phyloP scores from a whole-genome alignment of 2,797 vertebrate species.

The Chelon labrosus region DNA sequence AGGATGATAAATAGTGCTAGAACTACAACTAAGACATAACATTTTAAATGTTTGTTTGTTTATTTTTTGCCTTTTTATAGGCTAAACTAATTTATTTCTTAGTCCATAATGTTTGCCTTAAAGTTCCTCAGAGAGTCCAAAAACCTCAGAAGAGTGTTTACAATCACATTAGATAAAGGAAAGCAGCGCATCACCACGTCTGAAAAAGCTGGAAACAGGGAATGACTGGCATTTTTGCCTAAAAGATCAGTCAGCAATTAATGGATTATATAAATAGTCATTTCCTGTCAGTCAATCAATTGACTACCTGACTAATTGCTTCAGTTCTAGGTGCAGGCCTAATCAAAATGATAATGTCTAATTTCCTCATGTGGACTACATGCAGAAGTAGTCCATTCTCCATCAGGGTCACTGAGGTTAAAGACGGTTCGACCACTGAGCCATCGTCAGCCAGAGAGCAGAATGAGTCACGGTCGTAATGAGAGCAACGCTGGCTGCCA shows the following conservation, averaged over 20 bases:
- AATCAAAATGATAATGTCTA: neutral
- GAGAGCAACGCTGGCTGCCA: constrained; percentile 36
- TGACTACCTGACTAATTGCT: neutral
- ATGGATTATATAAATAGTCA: neutral
- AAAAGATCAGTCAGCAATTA: neutral
- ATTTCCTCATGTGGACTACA: constrained; percentile 6
- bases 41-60: no score
- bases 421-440: neutral
- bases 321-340: neutral
- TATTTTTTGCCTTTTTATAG: neutral
- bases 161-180: neutral
- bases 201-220: neutral
- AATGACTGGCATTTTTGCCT: neutral
- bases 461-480: constrained; percentile 65
- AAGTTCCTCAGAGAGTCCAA: neutral
- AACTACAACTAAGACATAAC: no score
- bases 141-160: neutral
- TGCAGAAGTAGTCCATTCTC: neutral
- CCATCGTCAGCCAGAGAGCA: constrained; percentile 24
- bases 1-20: no score
- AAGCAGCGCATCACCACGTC: neutral
- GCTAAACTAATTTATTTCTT: neutral
- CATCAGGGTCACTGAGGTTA: constrained; percentile 11
- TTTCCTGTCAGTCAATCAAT: neutral
- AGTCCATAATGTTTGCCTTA: no score